Base-by-base conservation (phyloP, 2,888 invertebrate species). In the Eucera pruinosa region DNA sequence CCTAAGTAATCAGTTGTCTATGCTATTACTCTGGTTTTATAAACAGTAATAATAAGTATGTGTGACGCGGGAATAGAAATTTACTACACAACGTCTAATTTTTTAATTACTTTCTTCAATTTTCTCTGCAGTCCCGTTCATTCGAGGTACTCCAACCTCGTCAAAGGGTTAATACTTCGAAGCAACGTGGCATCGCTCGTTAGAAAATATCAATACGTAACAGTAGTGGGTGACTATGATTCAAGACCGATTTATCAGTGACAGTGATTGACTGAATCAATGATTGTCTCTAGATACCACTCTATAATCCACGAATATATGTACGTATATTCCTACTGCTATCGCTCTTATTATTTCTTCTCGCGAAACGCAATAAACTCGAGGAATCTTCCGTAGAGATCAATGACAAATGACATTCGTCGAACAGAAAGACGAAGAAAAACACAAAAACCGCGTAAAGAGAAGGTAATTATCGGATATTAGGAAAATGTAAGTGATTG, bases 401-500 rank as follows among this genome's bases (percentile, higher is more conserved):
- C n/a, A n/a, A n/a, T n/a, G n/a, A n/a, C n/a, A n/a, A n/a, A n/a
- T n/a, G n/a, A n/a, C n/a, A n/a, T n/a, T n/a, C n/a, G n/a, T n/a
- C n/a, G n/a, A n/a, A n/a, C n/a, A n/a, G 1, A 41, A 41, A 41
- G 20, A 30, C 36, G 11, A 41, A 69, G 13, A n/a, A 27, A 68
- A 30, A n/a, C 9, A n/a, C 9, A 30, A n/a, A 52, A 11, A 30
- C n/a, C n/a, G 18, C 2, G 7, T 39, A 39, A 4, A 39, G 11
- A 9, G 36, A 9, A 11, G 39, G 55, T 55, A 75, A 57, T 36
- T 39, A 71, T 64, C 58, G 62, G 52, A 70, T 23, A 71, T 39
- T 70, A 84, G 65, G 77, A 72, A 68, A 74, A n/a, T n/a, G 54
- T 78, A 83, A 84, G 66, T 84, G 85, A 87, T 78, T 67, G 72